Evolutionary conservation across 2,113 vertebrate species (phyloP).

Genomic region (Gambusia affinis): DNA sequence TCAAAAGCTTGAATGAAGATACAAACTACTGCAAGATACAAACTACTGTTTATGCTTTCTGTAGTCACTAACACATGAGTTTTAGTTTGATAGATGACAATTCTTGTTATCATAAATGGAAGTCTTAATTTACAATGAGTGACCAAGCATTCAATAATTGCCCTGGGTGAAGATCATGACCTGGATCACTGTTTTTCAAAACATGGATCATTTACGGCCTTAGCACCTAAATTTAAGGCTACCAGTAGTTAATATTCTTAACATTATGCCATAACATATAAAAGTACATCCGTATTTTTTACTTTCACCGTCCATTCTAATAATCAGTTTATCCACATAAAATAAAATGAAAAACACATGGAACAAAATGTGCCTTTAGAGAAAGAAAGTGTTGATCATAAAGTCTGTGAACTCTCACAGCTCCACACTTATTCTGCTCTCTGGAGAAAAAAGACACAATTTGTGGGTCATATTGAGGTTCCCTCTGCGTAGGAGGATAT

Average conservation of each 20-base stretch:
- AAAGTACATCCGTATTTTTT: neutral
- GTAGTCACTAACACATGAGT: neutral
- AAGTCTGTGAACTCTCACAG: neutral
- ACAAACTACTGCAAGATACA: too few relatives aligned
- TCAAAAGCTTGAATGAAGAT: too few relatives aligned
- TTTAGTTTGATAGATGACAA: neutral
- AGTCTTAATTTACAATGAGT: neutral
- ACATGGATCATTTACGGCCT: too few relatives aligned
- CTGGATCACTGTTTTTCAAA: neutral
- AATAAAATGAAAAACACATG: neutral
- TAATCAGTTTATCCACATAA: neutral
- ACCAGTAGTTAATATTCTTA: neutral
- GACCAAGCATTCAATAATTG: neutral
- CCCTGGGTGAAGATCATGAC: neutral
- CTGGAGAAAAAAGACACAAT: neutral
- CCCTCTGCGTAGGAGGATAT: constrained; percentile 35
- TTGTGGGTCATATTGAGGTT: constrained; percentile 10
- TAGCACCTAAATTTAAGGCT: neutral
- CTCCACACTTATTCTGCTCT: constrained; percentile 12
- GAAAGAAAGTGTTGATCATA: constrained; percentile 35
- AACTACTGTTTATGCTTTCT: neutral
- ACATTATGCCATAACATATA: neutral
- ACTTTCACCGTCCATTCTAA: neutral
- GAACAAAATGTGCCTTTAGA: neutral
- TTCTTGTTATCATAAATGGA: neutral